phyloP scores from a whole-genome alignment of 2,797 vertebrate species.

The Melanotaenia trifasciata region DNA sequence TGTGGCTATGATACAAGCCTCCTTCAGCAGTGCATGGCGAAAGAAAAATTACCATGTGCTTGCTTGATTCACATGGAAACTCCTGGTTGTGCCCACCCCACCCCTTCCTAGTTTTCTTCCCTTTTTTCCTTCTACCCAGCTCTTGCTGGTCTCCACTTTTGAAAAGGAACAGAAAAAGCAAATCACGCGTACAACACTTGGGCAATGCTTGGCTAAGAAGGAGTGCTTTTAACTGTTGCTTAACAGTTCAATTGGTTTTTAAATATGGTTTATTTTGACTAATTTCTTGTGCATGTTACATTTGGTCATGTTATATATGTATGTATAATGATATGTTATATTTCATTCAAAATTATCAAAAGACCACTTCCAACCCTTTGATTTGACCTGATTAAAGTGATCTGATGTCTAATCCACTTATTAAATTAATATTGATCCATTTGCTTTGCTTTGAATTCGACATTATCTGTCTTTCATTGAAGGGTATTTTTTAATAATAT shows the following conservation, averaged over 20 bases:
- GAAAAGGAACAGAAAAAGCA: conserved; percentile 2
- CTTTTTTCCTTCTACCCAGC: conserved; percentile 66
- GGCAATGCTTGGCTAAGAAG: conserved; percentile 29
- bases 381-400: not conserved
- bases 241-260: conserved; percentile 7
- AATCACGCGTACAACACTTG: conserved; percentile 48
- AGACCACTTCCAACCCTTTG: not conserved
- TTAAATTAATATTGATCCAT: not conserved
- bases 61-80: conserved; percentile 58
- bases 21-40: conserved; percentile 40
- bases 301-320: not conserved
- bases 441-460: not conserved
- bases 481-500: not conserved
- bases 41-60: conserved; percentile 62
- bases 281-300: conserved; percentile 3
- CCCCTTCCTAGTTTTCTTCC: conserved; percentile 65
- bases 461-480: not conserved
- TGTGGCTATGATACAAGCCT: conserved; percentile 32
- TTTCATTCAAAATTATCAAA: not conserved
- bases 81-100: conserved; percentile 53
- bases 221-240: conserved; percentile 18
- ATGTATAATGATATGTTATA: not conserved
- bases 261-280: not conserved
- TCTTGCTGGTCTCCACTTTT: conserved; percentile 46
- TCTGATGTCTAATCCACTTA: not conserved